Conservation (phyloP, 2,888 invertebrate genomes). For the Orthosia gothica region DNA sequence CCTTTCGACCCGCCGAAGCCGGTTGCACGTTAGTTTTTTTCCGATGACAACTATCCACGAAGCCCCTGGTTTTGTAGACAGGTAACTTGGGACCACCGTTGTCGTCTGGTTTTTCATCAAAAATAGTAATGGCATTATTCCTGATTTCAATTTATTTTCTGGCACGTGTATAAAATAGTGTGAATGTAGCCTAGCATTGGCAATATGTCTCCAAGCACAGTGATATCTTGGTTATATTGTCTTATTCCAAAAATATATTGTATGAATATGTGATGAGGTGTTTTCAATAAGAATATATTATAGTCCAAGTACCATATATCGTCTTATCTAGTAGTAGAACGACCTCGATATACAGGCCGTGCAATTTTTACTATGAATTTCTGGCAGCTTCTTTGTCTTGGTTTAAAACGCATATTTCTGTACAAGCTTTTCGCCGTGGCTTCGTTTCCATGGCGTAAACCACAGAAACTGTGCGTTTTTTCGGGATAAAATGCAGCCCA, state of each 20-base stretch:
- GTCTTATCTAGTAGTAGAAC: conserved; percentile 25
- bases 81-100: background rate
- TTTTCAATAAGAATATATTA: conserved; percentile 63
- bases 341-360: conserved; percentile 33
- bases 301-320: conserved; percentile 43
- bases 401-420: background rate
- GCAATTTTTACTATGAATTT: conserved; percentile 7
- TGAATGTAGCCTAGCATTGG: conserved; percentile 10
- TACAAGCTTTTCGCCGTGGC: background rate
- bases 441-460: no score
- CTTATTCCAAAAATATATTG: conserved; percentile 57
- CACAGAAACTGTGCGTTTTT: no score
- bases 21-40: background rate
- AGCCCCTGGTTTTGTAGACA: background rate
- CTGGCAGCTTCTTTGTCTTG: background rate
- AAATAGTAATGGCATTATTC: background rate
- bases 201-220: conserved; percentile 18
- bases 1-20: no score
- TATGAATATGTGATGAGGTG: conserved; percentile 60
- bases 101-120: background rate
- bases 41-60: background rate
- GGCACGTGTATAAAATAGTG: background rate
- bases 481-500: no score
- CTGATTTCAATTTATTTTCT: background rate
- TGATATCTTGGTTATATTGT: conserved; percentile 54